Base-by-base conservation (phyloP, 1,140 invertebrate species). In the Hyles vespertilio region DNA sequence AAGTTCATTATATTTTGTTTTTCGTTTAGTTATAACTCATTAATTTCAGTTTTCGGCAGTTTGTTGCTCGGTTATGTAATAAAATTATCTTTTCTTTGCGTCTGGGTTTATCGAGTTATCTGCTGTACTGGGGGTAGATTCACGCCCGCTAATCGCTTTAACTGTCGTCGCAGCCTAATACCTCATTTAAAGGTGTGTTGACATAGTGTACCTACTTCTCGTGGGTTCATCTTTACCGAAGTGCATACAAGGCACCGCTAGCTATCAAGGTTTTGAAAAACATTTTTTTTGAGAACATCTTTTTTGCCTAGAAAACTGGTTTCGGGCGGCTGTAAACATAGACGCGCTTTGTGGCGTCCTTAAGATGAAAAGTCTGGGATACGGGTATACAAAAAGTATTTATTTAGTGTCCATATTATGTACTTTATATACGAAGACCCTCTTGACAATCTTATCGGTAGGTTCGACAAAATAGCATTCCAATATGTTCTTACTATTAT, bases 111-210 rank as follows among this genome's bases (percentile, higher is more conserved):
- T 45, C 51, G 56, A 51, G 43, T 58, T 34, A 51, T 36, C 43
- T 51, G 43, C 10, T 12, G 36, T 8, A n/a, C 5, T 5, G 5
- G 7, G n/a, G n/a, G 12, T 7, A 22, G 12, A 48, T 10, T 11
- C 22, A 1, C 22, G 22, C 22, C 22, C 53, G 49, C 53, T 48
- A 5, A 32, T 11, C 60, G 65, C 36, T 44, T 9, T 40, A n/a
- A 32, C 22, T 60, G 22, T 59, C 10, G 43, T 48, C 58, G 5
- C 53, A 59, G 45, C 54, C 63, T 62, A 58, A 69, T 60, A 61
- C 58, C 70, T 69, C 64, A 72, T 69, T 72, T 72, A 60, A 64
- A 61, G 70, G 61, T 65, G 63, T 72, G 70, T 72, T 72, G 69
- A 69, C 70, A 72, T 60, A 60, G 54, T 65, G 55, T 61, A 67